Evolutionary conservation across 64 coral and sea anemone species (phyloP).

Genomic region (Dendronephthya gigantea): DNA sequence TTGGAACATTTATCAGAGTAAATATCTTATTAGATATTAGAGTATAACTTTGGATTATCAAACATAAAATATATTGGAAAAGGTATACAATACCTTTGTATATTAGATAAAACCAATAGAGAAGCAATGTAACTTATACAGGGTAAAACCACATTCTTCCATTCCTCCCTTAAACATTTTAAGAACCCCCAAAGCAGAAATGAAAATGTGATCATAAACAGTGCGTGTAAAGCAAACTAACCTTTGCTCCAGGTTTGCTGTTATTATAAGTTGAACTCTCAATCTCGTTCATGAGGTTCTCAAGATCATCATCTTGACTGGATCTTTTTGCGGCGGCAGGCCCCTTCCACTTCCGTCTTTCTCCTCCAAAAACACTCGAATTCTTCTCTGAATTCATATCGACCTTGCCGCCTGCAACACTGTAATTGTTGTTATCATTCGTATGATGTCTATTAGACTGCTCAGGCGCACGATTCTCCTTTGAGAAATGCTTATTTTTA

Average conservation of each 20-base stretch:
- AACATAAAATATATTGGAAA: no score
- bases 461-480: not conserved
- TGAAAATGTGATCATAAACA: not conserved
- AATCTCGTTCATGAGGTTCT: not conserved
- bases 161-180: no score
- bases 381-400: not conserved
- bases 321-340: not conserved
- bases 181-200: no score
- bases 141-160: no score
- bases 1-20: no score
- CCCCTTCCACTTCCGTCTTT: not conserved
- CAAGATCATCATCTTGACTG: not conserved
- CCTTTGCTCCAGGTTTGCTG: not conserved
- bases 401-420: not conserved
- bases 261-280: not conserved
- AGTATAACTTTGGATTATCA: no score
- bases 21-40: no score
- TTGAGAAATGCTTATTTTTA: not conserved
- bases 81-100: no score
- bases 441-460: not conserved
- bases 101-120: no score
- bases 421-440: not conserved
- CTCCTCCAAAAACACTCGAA: not conserved
- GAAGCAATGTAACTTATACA: no score
- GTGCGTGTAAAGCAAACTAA: not conserved